A percentile compares a stretch with the other conserved stretches of the same genome.
These are phyloP conservation scores for Andrena minutula DNA, from an alignment of 2,888 invertebrate species.

Conservation along the genomic window DNA sequence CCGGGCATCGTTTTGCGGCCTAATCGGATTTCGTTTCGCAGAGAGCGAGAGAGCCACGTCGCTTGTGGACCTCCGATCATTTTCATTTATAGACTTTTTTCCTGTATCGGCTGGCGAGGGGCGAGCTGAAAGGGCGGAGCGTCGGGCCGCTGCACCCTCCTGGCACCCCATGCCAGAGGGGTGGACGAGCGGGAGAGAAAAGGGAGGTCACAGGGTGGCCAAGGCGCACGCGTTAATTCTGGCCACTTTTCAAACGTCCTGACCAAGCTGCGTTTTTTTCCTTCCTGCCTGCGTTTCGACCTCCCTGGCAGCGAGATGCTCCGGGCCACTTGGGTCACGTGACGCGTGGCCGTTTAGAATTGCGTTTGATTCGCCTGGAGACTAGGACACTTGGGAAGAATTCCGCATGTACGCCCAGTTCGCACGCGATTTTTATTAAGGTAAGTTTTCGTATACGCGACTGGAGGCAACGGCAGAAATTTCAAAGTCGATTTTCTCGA, in stretches of 20 bases:
- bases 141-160: slow-evolving; percentile 62
- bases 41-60: slow-evolving; percentile 59
- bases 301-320: not conserved
- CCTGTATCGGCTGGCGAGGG: slow-evolving; percentile 63
- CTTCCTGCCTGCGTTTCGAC: slow-evolving; percentile 15
- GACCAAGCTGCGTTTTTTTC: slow-evolving; percentile 65
- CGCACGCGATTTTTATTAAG: too few species aligned
- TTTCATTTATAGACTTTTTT: slow-evolving; percentile 73
- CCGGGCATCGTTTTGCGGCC: slow-evolving; percentile 32
- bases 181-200: slow-evolving; percentile 39
- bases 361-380: not conserved
- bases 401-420: not conserved
- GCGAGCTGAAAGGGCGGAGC: slow-evolving; percentile 66
- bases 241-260: slow-evolving; percentile 81
- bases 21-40: slow-evolving; percentile 75
- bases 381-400: not conserved
- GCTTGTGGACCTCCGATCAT: slow-evolving; percentile 64
- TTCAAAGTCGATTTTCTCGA: too few species aligned
- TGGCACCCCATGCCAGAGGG: slow-evolving; percentile 37
- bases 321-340: not conserved
- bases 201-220: slow-evolving; percentile 49
- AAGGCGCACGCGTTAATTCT: slow-evolving; percentile 81
- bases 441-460: too few species aligned
- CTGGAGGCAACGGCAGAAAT: too few species aligned
- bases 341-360: not conserved